These are phyloP conservation scores for Microchrysa polita DNA, from an alignment of 2,888 invertebrate species.

Conservation along the genomic window DNA sequence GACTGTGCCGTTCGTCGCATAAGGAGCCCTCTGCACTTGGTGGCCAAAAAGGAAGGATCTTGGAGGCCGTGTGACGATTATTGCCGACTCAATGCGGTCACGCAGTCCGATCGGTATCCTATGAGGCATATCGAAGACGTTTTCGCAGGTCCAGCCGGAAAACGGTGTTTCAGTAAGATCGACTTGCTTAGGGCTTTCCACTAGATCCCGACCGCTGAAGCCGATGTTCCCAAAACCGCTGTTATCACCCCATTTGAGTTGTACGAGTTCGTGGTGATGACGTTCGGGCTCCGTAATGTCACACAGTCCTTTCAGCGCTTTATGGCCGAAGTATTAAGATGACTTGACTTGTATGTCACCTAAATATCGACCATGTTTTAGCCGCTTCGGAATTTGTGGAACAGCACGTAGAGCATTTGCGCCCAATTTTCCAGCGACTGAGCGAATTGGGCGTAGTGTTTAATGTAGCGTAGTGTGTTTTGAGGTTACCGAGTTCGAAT, in stretches of 20 bases:
- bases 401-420: constrained; percentile 9
- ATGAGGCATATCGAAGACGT: constrained; percentile 4
- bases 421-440: neutral
- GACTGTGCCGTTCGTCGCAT: neutral
- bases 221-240: neutral
- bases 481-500: neutral
- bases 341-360: constrained; percentile 3
- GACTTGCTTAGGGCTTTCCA: constrained; percentile 13
- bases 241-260: neutral
- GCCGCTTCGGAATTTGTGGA: neutral
- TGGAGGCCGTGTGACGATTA: neutral
- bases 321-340: neutral
- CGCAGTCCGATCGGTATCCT: too few species aligned
- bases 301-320: constrained; percentile 22
- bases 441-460: neutral
- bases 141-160: neutral
- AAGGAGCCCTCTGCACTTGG: neutral
- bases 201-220: constrained; percentile 4
- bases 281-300: constrained; percentile 14
- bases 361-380: constrained; percentile 17
- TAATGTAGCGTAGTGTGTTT: neutral
- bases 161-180: neutral
- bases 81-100: too few species aligned
- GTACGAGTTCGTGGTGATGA: neutral
- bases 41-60: neutral